Evolutionary conservation across 2,888 invertebrate species (phyloP), one percentile per base, ranked within the genome.

Genomic region (Aplocera efformata): DNA sequence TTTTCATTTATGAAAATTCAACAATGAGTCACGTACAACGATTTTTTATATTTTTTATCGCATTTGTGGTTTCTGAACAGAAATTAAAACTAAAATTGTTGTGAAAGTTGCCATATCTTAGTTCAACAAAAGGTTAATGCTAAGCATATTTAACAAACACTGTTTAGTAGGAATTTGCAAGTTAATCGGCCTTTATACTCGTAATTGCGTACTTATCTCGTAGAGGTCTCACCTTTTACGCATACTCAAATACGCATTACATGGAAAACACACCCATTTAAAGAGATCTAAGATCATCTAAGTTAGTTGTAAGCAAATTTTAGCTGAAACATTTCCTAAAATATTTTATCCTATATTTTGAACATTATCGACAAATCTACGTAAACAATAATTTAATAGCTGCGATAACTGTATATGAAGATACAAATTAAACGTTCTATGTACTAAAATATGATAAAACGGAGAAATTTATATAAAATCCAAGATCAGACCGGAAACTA

Each of bases 101-200:
- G 54, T 37, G 54, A 54, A 54, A 48, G 51, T 30, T 6, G 8
- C 32, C 29, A 38, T 41, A 42, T 39, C 31, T 34, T 6, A 11
- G 22, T 28, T 20, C 13, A 24, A 28, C 34, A 44, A 41, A 31
- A 35, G 13, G 28, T 40, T 39, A 29, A 30, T 21, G 21, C 33
- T 23, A 17, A 23, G 11, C 9, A 32, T 34, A 38, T 21, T 40
- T 37, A 33, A 33, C 29, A 33, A 33, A 33, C 29, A 33, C 37
- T 42, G 45, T 51, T 60, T 52, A 46, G 53, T 30, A 49, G 35
- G 50, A 53, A 63, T 65, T 69, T 56, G 53, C 59, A 67, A 63
- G 50, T 51, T 58, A 64, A 68, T 63, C 42, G 59, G 47, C 59
- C 48, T 53, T 65, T 60, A 63, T 48, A 33, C 42, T 36, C 41